A percentile compares a stretch with the other conserved stretches of the same genome.
These are phyloP conservation scores for Andrena hattorfiana DNA, from an alignment of 2,888 invertebrate species.

Conservation along the genomic window DNA sequence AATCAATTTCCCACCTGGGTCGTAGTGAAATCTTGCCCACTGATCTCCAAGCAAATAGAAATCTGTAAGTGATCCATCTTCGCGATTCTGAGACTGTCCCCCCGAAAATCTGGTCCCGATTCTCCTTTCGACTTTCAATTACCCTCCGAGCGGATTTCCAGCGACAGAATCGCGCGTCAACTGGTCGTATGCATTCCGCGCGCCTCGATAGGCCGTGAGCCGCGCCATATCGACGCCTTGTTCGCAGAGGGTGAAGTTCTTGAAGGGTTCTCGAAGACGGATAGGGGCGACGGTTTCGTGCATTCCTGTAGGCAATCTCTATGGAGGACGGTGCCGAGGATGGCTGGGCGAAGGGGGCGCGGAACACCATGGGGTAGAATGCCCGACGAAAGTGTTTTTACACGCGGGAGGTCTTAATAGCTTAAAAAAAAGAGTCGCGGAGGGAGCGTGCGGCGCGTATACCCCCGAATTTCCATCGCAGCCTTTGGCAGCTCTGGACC, in stretches of 20 bases:
- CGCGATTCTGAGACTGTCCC: neutral
- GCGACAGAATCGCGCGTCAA: neutral
- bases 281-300: conserved; percentile 56
- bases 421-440: conserved; percentile 47
- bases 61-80: neutral
- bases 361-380: conserved; percentile 60
- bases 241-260: conserved; percentile 47
- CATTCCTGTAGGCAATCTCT: conserved; percentile 56
- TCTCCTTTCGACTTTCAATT: neutral
- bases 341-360: conserved; percentile 23
- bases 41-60: neutral
- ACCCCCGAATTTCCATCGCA: conserved; percentile 14
- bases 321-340: conserved; percentile 26
- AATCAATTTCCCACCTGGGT: too few relatives aligned
- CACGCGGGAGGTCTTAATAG: conserved; percentile 76
- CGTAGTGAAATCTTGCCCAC: neutral
- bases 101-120: neutral
- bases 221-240: conserved; percentile 39
- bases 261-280: conserved; percentile 49
- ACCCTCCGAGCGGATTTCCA: neutral
- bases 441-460: conserved; percentile 4
- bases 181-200: neutral
- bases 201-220: conserved; percentile 26
- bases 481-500: neutral
- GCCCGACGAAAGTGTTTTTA: conserved; percentile 72